phyloP scores from a whole-genome alignment of 2,888 invertebrate genomes.

The Spialia ferax region DNA sequence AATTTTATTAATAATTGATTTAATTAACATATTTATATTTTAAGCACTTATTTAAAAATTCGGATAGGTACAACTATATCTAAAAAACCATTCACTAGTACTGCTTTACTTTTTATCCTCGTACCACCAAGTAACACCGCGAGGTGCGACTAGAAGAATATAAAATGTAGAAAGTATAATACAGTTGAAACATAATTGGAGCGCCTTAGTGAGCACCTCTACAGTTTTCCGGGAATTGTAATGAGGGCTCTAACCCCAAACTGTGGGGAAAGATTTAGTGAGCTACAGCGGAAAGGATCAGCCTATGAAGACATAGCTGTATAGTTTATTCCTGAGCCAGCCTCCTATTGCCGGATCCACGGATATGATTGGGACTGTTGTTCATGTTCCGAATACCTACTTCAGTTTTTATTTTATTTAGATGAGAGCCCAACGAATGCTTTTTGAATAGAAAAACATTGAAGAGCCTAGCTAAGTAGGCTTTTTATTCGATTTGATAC shows the following conservation, averaged over 20 bases:
- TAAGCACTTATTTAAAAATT: too few species aligned
- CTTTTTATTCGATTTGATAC: too few species aligned
- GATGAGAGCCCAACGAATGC: background rate
- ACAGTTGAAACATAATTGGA: conserved; percentile 7
- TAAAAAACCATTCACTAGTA: too few species aligned
- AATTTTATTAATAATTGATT: too few species aligned
- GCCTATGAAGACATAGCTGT: conserved; percentile 8
- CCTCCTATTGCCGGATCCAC: conserved; percentile 10
- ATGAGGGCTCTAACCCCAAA: conserved; percentile 28
- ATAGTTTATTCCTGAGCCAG: background rate
- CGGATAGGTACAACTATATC: too few species aligned
- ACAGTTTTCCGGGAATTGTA: conserved; percentile 28
- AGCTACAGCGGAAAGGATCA: conserved; percentile 26
- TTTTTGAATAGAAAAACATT: background rate
- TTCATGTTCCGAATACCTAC: background rate
- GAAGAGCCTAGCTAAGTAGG: too few species aligned
- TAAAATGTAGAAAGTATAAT: background rate
- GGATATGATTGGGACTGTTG: conserved; percentile 2
- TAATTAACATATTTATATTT: too few species aligned
- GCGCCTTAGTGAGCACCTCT: conserved; percentile 18
- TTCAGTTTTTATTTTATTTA: conserved; percentile 7
- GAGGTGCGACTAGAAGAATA: background rate
- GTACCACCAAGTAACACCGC: too few species aligned
- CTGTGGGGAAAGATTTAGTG: conserved; percentile 30
- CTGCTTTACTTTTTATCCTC: too few species aligned